Percentiles rank a stretch among this genome's conserved stretches.
Conservation (phyloP, 2,113 vertebrate genomes). For the Ameiurus melas region DNA sequence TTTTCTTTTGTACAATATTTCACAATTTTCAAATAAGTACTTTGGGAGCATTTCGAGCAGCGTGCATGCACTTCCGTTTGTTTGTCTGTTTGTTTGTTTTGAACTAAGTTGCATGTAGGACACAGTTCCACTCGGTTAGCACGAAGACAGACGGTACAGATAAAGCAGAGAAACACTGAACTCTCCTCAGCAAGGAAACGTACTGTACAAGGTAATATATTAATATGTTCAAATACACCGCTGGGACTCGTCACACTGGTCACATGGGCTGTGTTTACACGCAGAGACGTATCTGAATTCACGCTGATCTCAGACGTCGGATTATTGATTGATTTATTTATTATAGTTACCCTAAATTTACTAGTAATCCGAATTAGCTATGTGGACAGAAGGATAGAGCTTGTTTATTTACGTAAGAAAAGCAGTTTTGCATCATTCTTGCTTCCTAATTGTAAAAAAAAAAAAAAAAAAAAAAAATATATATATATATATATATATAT, state of each 20-base stretch:
- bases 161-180: constrained; percentile 52
- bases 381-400: background rate
- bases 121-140: constrained; percentile 19
- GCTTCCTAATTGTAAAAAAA: no score
- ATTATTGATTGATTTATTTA: background rate
- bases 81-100: background rate
- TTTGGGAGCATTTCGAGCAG: background rate
- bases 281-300: background rate
- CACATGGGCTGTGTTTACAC: background rate
- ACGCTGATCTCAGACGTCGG: background rate
- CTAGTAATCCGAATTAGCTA: background rate
- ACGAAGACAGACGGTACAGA: constrained; percentile 35
- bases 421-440: background rate
- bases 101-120: background rate
- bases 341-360: background rate
- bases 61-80: background rate
- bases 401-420: background rate
- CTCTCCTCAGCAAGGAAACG: constrained; percentile 56
- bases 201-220: constrained; percentile 65
- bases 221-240: constrained; percentile 61
- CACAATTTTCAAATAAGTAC: background rate
- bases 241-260: constrained; percentile 29
- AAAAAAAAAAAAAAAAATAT: no score
- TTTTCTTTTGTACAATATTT: background rate
- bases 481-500: no score